Conservation (phyloP, 2,888 invertebrate genomes). For the Gymnocheta viridis region DNA sequence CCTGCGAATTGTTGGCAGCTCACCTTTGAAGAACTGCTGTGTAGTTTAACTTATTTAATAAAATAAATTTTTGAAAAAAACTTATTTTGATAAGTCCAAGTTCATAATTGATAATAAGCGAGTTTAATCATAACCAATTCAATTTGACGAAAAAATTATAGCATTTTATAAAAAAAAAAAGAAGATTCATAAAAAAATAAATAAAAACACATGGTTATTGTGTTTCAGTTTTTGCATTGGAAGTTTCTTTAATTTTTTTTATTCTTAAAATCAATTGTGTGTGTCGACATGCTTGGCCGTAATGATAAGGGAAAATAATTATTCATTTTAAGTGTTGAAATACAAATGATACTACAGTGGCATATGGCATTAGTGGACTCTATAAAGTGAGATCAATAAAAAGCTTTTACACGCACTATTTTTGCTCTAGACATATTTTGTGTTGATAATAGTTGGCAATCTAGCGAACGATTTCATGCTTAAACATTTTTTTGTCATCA, state of each 20-base stretch:
- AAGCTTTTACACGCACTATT: neutral
- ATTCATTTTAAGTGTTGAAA: slow-evolving; percentile 47
- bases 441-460: no score
- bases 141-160: neutral
- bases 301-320: slow-evolving; percentile 45
- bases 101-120: neutral
- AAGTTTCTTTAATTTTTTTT: slow-evolving; percentile 19
- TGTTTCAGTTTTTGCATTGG: neutral
- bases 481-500: no score
- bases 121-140: slow-evolving; percentile 17
- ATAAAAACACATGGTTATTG: neutral
- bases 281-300: slow-evolving; percentile 44
- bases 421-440: no score
- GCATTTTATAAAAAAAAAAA: neutral
- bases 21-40: neutral
- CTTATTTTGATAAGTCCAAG: neutral
- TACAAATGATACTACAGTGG: slow-evolving; percentile 9
- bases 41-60: neutral
- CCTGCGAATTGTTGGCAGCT: neutral
- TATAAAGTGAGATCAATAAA: neutral
- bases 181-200: neutral
- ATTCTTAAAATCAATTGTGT: slow-evolving; percentile 42
- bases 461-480: no score
- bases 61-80: neutral
- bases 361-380: neutral